A percentile compares a stretch with the other conserved stretches of the same genome.
These are phyloP conservation scores for Barypeithes pellucidus DNA, from an alignment of 2,888 invertebrate genomes.

Conservation along the genomic window DNA sequence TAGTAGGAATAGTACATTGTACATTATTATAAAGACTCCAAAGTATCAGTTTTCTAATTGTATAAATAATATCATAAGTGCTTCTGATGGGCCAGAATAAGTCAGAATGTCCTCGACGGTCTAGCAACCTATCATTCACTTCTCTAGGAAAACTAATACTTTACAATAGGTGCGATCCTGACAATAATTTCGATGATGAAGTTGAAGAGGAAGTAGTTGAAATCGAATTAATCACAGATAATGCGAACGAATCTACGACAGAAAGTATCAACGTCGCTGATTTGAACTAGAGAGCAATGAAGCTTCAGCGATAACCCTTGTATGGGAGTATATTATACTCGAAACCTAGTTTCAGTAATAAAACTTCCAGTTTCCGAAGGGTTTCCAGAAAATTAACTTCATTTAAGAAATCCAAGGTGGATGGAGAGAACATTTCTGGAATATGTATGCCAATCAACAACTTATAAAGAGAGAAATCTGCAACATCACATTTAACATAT, in stretches of 20 bases:
- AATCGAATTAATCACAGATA: slow-evolving; percentile 19
- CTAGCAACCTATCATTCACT: too few species aligned
- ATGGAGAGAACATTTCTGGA: too few species aligned
- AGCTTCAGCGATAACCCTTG: neutral
- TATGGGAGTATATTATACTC: slow-evolving; percentile 57
- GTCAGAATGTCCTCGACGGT: too few species aligned
- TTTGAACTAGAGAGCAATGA: neutral
- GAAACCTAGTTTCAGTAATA: slow-evolving; percentile 73
- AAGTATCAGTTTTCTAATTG: too few species aligned
- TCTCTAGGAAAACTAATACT: too few species aligned
- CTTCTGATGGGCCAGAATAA: too few species aligned
- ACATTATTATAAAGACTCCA: too few species aligned
- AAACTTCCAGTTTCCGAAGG: slow-evolving; percentile 70
- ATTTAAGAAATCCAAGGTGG: slow-evolving; percentile 45
- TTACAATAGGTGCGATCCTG: neutral
- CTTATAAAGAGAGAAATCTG: too few species aligned
- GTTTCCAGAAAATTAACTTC: slow-evolving; percentile 66
- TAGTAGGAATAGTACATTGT: too few species aligned
- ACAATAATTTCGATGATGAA: slow-evolving; percentile 32
- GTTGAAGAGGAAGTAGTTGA: slow-evolving; percentile 46
- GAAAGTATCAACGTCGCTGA: slow-evolving; percentile 31
- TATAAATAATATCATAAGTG: too few species aligned
- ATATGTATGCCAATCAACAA: too few species aligned
- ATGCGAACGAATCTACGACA: neutral
- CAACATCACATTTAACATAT: too few species aligned